Base-by-base conservation (phyloP, 2,113 vertebrate species). In the Cebidichthys violaceus region DNA sequence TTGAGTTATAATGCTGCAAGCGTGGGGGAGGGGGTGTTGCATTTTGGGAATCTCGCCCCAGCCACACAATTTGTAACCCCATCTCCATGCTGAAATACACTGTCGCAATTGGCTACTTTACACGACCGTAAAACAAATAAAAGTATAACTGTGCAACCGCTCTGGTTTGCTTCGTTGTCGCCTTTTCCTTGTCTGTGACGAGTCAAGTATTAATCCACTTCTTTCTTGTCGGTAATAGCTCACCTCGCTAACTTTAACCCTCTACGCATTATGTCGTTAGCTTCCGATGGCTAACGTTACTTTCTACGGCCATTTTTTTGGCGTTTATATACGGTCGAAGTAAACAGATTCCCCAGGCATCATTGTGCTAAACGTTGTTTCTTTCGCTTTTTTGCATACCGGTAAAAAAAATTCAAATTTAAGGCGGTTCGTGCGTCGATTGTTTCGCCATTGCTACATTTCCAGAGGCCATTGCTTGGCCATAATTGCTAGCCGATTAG, bases 1-100 rank as follows among this genome's bases (percentile, higher is more conserved):
- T 87, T 86, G 83, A 83, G 87, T 87, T 92, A 81, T 90, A 92
- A 83, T 94, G 89, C 92, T 92, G 94, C 93, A 95, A 86, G 90
- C 86, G 86, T 94, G 94, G 94, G 93, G 93, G 94, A 93, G 92
- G 94, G 94, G 94, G 90, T 67, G 70, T 78, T 90, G 43, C 85
- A 81, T 55, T 75, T 90, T 87, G 84, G 88, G 80, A 83, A 90
- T 88, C 75, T 90, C 85, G 89, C 88, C 84, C 82, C 86, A 84
- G 79, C 86, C 86, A 78, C 64, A 90, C 82, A 84, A 75, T 90
- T 81, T 80, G 67, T 83, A 81, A 86, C 85, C 79, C 77, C 71
- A 80, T 73, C 73, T 86, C 77, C 72, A 66, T 3, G 61, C 62
- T 76, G 29, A 76, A 65, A 55, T 45, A 10, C 10, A 61, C 83